phyloP scores from a whole-genome alignment of 2,113 vertebrate species.

The Sphyrna mokarran region DNA sequence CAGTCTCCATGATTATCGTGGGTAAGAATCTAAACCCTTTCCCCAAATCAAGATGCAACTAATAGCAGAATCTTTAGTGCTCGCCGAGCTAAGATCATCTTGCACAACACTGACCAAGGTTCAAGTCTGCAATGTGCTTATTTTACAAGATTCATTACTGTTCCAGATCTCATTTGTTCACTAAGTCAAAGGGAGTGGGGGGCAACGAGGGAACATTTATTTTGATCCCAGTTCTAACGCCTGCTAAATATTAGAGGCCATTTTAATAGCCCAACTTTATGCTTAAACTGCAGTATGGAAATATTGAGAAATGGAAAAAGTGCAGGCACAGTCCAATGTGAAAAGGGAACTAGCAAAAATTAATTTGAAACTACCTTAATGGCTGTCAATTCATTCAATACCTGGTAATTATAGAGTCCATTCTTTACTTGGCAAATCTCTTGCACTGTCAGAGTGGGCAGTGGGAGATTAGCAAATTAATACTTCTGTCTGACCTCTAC shows the following conservation, averaged over 20 bases:
- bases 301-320: not conserved
- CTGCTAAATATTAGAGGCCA: not conserved
- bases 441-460: not conserved
- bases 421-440: not conserved
- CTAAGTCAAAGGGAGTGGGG: not conserved
- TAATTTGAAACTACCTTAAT: not conserved
- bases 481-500: not conserved
- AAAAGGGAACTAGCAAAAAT: not conserved
- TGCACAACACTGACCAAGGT: not conserved
- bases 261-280: not conserved
- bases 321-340: not conserved
- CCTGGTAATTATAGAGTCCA: not conserved
- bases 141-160: not conserved
- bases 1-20: not conserved
- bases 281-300: not conserved
- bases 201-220: not conserved
- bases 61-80: not conserved
- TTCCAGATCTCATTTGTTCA: not conserved
- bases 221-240: not conserved
- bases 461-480: not conserved
- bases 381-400: not conserved
- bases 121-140: not conserved
- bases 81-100: not conserved
- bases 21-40: not conserved
- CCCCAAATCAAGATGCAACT: not conserved